Percentiles rank a stretch among this genome's conserved stretches.
phyloP scores from a whole-genome alignment of 2,797 vertebrate species.

The Crocidura indochinensis region DNA sequence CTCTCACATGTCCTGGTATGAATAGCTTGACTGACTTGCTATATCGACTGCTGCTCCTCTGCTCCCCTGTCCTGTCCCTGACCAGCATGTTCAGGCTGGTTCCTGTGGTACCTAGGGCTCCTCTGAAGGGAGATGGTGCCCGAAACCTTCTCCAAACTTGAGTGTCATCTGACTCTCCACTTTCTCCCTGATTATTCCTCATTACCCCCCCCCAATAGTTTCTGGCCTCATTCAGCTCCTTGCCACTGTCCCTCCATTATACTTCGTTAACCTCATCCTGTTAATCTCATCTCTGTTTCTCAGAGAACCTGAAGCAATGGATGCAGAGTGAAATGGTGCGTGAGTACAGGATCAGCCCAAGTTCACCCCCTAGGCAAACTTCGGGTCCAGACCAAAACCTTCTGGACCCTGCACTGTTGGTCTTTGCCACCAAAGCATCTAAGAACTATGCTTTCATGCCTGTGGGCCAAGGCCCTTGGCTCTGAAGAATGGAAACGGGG shows the following conservation, averaged over 20 bases:
- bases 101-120: not conserved
- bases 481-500: not conserved
- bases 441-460: not conserved
- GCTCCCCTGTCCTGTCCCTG: not conserved
- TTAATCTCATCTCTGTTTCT: not conserved
- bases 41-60: not conserved
- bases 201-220: not conserved
- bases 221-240: not conserved
- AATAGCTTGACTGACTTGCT: not conserved
- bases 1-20: not conserved
- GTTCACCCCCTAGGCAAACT: not conserved
- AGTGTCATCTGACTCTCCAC: not conserved
- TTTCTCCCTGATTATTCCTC: not conserved
- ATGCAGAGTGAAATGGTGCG: not conserved
- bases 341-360: constrained; percentile 2
- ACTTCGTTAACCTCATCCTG: constrained; percentile 28
- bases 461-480: not conserved
- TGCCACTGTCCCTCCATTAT: not conserved
- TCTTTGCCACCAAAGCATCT: not conserved
- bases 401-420: not conserved
- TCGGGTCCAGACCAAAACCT: constrained; percentile 13
- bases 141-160: not conserved
- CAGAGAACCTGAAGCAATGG: not conserved
- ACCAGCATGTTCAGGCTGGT: not conserved
- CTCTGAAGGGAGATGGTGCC: not conserved